These are phyloP conservation scores for Catalaphyllia jardinei DNA, from an alignment of 64 coral and sea anemone species.

Conservation along the genomic window DNA sequence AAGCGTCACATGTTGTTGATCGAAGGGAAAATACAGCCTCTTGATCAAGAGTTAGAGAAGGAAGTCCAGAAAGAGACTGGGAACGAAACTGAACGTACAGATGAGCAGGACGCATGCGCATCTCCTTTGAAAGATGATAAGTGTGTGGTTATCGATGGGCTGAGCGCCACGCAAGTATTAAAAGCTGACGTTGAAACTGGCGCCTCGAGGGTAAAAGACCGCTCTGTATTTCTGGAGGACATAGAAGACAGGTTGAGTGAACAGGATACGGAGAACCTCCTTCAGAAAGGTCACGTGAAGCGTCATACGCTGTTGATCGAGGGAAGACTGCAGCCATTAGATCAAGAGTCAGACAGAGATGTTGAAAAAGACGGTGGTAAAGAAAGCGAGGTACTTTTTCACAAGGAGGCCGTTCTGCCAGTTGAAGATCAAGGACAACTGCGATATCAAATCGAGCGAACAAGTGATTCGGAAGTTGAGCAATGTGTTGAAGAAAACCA, in stretches of 20 bases:
- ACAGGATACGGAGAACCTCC: background rate
- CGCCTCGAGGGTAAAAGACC: background rate
- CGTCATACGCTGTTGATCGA: conserved; percentile 27
- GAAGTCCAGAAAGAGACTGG: background rate
- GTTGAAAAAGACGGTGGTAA: background rate
- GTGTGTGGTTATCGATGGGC: no score
- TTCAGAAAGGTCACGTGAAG: conserved; percentile 47
- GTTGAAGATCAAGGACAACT: background rate
- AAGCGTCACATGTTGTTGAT: conserved; percentile 36
- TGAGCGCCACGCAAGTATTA: no score
- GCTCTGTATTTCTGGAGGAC: background rate
- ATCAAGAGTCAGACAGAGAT: background rate
- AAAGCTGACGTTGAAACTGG: no score
- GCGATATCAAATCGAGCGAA: background rate
- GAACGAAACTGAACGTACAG: background rate
- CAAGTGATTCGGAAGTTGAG: background rate
- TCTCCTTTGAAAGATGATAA: background rate
- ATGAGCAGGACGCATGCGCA: background rate
- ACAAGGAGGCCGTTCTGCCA: background rate
- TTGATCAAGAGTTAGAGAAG: background rate
- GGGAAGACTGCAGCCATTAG: background rate
- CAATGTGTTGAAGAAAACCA: background rate
- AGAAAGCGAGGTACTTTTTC: background rate
- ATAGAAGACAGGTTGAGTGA: background rate
- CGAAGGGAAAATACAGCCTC: conserved; percentile 2